Evolutionary conservation across 2,888 invertebrate species (phyloP).

Genomic region (Junonia oenone): DNA sequence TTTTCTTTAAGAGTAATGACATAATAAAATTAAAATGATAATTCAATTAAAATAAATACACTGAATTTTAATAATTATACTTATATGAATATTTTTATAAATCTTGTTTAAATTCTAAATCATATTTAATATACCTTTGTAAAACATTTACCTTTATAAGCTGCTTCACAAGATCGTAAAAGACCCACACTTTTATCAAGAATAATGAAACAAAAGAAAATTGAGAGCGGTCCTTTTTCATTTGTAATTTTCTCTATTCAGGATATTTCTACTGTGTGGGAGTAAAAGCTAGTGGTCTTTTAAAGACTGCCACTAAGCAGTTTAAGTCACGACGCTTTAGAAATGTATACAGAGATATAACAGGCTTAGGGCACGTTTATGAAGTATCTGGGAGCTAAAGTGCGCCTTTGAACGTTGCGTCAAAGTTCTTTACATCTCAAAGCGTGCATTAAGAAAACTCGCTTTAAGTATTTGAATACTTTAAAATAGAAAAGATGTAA

Average conservation of each 20-base stretch:
- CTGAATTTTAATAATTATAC: too few species aligned
- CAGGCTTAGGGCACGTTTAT: not conserved
- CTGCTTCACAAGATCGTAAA: too few species aligned
- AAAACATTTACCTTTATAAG: too few species aligned
- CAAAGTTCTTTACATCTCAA: conserved; percentile 1
- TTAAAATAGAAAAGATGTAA: not conserved
- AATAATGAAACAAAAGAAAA: not conserved
- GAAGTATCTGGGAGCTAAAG: not conserved
- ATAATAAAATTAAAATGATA: too few species aligned
- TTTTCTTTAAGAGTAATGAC: too few species aligned
- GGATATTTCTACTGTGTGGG: not conserved
- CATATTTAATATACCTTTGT: too few species aligned
- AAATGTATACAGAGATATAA: not conserved
- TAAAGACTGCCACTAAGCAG: not conserved
- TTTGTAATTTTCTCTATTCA: not conserved
- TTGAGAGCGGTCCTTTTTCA: not conserved
- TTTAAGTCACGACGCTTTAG: not conserved
- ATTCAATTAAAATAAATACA: too few species aligned
- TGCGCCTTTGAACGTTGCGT: not conserved
- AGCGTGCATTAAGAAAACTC: not conserved
- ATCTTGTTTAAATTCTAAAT: too few species aligned
- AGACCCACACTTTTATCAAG: too few species aligned
- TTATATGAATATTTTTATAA: too few species aligned
- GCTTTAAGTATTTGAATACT: not conserved
- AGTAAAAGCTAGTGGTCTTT: not conserved